Percentiles rank a stretch among this genome's conserved stretches.
phyloP scores from a whole-genome alignment of 2,797 vertebrate genomes.

The Clamator glandarius region DNA sequence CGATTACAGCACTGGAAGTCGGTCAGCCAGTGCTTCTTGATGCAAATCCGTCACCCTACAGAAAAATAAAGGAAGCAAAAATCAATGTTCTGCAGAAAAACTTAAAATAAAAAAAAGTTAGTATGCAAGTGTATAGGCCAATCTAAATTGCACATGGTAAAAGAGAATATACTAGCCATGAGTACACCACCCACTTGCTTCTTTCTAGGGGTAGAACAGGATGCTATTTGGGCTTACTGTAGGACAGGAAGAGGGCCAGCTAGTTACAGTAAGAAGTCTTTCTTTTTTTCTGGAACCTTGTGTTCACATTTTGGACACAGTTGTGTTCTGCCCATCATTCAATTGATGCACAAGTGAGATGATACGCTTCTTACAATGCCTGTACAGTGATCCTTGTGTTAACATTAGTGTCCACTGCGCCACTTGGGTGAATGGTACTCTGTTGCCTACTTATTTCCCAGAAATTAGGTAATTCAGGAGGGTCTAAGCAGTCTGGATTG shows the following conservation, averaged over 20 bases:
- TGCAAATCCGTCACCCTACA: neutral
- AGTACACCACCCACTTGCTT: neutral
- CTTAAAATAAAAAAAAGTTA: neutral
- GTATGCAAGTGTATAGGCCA: neutral
- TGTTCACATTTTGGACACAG: neutral
- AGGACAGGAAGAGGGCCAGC: neutral
- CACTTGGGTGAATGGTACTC: neutral
- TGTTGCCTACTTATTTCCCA: neutral
- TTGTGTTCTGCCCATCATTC: neutral
- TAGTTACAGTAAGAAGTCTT: neutral
- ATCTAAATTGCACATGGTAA: neutral
- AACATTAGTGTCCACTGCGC: neutral
- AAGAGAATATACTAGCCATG: neutral
- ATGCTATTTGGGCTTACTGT: neutral
- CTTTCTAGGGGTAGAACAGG: neutral
- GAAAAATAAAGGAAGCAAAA: neutral
- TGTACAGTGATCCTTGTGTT: neutral
- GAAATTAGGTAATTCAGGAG: neutral
- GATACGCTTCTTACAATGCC: neutral
- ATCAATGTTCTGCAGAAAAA: neutral
- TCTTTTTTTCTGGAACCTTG: neutral
- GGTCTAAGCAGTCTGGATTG: neutral
- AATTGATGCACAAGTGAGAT: neutral
- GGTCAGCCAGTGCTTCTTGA: neutral
- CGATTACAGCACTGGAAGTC: neutral